These are phyloP conservation scores for Sepiola atlantica DNA, from an alignment of 2,888 invertebrate species.

Conservation along the genomic window DNA sequence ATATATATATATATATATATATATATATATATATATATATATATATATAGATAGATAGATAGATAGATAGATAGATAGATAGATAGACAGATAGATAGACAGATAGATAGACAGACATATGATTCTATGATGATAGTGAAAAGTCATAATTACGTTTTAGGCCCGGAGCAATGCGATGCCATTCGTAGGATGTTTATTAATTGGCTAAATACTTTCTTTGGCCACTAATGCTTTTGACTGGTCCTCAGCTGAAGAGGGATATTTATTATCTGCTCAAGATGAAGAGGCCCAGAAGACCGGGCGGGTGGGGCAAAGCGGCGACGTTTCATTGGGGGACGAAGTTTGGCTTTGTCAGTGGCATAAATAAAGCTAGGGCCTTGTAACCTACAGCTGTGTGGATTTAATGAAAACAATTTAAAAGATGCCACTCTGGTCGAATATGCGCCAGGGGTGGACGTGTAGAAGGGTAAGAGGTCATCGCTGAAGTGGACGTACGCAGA, in stretches of 20 bases:
- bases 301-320: neutral
- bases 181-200: neutral
- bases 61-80: too few relatives aligned
- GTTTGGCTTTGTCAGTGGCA: neutral
- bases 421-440: neutral
- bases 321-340: neutral
- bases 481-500: neutral
- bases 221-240: neutral
- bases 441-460: neutral
- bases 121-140: neutral
- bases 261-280: neutral
- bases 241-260: neutral
- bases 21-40: too few relatives aligned
- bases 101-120: neutral
- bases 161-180: neutral
- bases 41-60: too few relatives aligned
- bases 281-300: neutral
- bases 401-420: conserved; percentile 1
- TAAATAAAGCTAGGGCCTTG: neutral
- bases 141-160: neutral
- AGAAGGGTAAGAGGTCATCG: neutral
- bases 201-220: neutral
- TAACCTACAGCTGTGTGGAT: conserved; percentile 32
- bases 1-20: too few relatives aligned
- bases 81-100: too few relatives aligned